Evolutionary conservation across 2,113 vertebrate species (phyloP).

Genomic region (Python bivittatus): DNA sequence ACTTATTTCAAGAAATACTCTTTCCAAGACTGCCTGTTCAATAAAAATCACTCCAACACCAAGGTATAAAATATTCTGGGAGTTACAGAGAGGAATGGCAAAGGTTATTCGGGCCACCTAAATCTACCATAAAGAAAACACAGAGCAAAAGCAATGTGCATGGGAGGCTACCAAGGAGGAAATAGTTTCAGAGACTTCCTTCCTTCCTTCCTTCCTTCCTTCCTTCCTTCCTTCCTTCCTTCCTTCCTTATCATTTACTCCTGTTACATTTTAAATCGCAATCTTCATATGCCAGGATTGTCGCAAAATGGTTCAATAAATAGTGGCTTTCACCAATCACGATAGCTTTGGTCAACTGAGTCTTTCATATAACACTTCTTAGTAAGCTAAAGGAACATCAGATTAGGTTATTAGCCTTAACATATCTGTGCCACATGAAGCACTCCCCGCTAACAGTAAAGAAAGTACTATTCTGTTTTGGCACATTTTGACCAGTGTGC

Average conservation of each 20-base stretch:
- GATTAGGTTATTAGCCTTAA: background rate
- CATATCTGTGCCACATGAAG: background rate
- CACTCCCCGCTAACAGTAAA: background rate
- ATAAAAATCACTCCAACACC: background rate
- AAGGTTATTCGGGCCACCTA: background rate
- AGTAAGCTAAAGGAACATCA: background rate
- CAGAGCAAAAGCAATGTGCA: background rate
- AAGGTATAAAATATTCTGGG: background rate
- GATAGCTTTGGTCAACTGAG: no score
- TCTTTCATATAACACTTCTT: background rate
- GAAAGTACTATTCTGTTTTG: background rate
- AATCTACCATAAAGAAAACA: background rate
- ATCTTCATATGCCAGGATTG: no score
- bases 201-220: background rate
- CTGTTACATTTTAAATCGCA: no score
- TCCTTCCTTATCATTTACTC: no score
- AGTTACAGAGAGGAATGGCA: background rate
- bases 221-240: no score
- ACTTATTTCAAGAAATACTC: no score
- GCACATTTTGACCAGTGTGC: background rate
- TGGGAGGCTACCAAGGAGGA: background rate
- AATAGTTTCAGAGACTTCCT: background rate
- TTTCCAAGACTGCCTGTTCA: no score
- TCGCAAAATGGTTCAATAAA: no score
- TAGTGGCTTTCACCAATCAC: no score